These are phyloP conservation scores for Lagorchestes hirsutus DNA, from an alignment of 2,797 vertebrate genomes.

Conservation along the genomic window DNA sequence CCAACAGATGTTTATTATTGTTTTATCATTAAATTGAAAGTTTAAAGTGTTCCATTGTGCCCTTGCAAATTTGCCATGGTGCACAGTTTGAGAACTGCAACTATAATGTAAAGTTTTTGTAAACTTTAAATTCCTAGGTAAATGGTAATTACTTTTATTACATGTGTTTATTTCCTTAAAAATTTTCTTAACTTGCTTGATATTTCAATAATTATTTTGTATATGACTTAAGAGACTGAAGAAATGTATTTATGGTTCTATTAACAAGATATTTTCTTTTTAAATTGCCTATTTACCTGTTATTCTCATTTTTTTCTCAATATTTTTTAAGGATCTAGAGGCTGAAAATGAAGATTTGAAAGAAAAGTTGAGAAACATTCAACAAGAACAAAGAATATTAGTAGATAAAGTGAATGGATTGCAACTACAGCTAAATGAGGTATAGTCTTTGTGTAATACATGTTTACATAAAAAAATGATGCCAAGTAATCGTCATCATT, in stretches of 20 bases:
- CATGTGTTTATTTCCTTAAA: not conserved
- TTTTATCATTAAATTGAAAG: not conserved
- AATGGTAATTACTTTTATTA: not conserved
- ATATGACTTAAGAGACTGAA: not conserved
- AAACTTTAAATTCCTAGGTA: not conserved
- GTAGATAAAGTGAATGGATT: constrained; percentile 92
- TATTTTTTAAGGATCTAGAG: constrained; percentile 90
- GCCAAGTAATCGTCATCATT: not conserved
- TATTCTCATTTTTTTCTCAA: constrained; percentile 51
- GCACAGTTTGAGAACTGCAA: not conserved
- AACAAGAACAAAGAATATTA: constrained; percentile 93
- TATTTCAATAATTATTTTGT: not conserved
- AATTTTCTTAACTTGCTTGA: not conserved
- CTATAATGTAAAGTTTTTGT: not conserved
- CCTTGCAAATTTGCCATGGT: not conserved
- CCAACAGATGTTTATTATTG: not conserved
- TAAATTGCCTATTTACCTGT: not conserved
- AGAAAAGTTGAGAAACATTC: constrained; percentile 90
- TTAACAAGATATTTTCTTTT: constrained; percentile 55
- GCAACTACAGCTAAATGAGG: constrained; percentile 94
- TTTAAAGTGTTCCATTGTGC: not conserved
- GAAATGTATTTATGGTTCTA: not conserved
- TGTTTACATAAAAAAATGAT: not conserved
- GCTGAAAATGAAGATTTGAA: constrained; percentile 93
- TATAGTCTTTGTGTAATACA: constrained; percentile 73